Conservation (phyloP, 2,888 invertebrate genomes). For the Cephus pulcher region DNA sequence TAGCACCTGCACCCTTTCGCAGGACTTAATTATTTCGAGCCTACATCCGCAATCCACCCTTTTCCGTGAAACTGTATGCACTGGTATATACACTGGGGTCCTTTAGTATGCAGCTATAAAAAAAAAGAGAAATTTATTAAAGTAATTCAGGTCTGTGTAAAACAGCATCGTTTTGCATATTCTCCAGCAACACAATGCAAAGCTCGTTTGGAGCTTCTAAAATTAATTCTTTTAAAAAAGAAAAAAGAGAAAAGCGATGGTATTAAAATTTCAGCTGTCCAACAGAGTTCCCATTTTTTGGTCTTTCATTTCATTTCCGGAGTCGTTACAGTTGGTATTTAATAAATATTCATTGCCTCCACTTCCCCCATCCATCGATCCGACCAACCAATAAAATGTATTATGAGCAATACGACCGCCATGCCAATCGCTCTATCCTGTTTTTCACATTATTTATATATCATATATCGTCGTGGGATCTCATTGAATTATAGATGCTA, state of each 20-base stretch:
- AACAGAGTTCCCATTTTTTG: not conserved
- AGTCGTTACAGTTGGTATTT: not conserved
- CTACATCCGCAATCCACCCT: slow-evolving; percentile 38
- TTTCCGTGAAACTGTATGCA: not conserved
- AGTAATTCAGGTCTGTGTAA: not conserved
- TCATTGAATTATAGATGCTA: not conserved
- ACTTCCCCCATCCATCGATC: not conserved
- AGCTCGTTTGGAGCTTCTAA: not conserved
- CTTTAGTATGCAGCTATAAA: not conserved
- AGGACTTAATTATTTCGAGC: slow-evolving; percentile 41
- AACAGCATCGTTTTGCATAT: not conserved
- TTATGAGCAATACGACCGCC: not conserved
- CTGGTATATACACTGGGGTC: not conserved
- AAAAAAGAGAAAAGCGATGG: not conserved
- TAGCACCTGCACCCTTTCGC: slow-evolving; percentile 49
- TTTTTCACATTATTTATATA: not conserved
- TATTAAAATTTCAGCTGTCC: not conserved
- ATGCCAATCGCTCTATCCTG: not conserved
- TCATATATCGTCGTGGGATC: not conserved
- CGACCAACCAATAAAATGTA: not conserved
- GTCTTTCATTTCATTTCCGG: not conserved
- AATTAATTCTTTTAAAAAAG: not conserved
- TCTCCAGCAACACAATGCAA: not conserved
- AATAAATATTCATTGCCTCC: not conserved
- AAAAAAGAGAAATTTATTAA: not conserved